Base-by-base conservation (phyloP, 2,113 vertebrate species). In the Phocoena sinus region DNA sequence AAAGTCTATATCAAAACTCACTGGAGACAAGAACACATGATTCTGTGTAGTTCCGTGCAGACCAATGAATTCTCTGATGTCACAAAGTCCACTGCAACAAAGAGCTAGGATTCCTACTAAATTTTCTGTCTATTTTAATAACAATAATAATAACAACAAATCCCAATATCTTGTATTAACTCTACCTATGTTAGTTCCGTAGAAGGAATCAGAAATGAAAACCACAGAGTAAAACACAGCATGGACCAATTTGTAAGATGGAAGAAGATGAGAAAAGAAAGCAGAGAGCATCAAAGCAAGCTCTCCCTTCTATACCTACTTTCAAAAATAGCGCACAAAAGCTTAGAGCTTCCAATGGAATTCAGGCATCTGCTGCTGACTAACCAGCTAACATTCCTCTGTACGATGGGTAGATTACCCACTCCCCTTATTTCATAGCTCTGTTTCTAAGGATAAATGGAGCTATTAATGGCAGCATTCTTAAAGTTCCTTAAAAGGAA, bases 401-500 rank as follows among this genome's bases (percentile, higher is more conserved):
- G 25, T 25, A 65, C 2, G 10, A 18, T 1, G 18, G 53, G 80
- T 28, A 86, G 20, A 76, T 15, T 65, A 50, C 36, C 53, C 33
- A 10, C 9, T 41, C 25, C 28, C 50, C 36, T 18, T 28, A 62
- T 44, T 77, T 83, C 63, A 67, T 2, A 81, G 76, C 25, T 96
- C 63, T 84, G n/a, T 86, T 50, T 88, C 53, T 92, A 56, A 74
- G 58, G 26, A 84, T 90, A 95, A 83, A 89, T 25, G 56, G 23
- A 79, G 41, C 25, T 76, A 71, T 38, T 81, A 44, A 83, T 26
- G 33, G 67, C 0, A 74, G 25, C 20, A 87, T 83, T 96, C 79
- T 68, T 73, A 65, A 87, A 73, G 33, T 8, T 15, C 47, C 74
- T 95, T 84, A 74, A 80, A 96, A 92, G 92, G 26, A 96, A 96